phyloP scores from a whole-genome alignment of 2,797 vertebrate species.

The Paramormyrops hopkinsi region DNA sequence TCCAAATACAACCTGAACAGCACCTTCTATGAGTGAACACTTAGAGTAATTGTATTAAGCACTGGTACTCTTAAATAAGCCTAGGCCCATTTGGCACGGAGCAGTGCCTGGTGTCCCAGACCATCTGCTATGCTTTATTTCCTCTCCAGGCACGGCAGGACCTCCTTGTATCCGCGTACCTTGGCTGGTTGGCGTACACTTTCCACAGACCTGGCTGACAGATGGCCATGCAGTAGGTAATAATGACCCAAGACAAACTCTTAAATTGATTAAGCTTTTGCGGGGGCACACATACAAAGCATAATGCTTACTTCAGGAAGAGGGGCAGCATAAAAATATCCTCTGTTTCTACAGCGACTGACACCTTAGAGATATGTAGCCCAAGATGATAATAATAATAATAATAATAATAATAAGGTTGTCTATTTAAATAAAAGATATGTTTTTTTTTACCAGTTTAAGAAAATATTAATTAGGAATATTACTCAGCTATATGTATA shows the following conservation, averaged over 20 bases:
- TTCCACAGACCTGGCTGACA: slow-evolving; percentile 60
- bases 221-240: slow-evolving; percentile 83
- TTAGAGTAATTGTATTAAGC: slow-evolving; percentile 46
- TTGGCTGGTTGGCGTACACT: slow-evolving; percentile 51
- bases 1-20: slow-evolving; percentile 12
- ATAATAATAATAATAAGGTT: background rate
- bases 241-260: slow-evolving; percentile 73
- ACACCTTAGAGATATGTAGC: slow-evolving; percentile 44
- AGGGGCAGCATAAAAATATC: slow-evolving; percentile 42
- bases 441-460: background rate
- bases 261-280: slow-evolving; percentile 63
- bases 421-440: background rate
- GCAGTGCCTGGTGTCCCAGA: slow-evolving; percentile 42
- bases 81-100: slow-evolving; percentile 48
- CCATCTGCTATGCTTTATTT: slow-evolving; percentile 52
- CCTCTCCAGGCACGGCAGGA: slow-evolving; percentile 22
- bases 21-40: slow-evolving; percentile 26
- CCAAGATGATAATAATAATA: background rate
- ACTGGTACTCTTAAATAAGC: slow-evolving; percentile 50
- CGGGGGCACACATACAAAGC: slow-evolving; percentile 52
- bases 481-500: background rate
- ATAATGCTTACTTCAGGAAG: slow-evolving; percentile 34
- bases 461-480: background rate
- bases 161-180: slow-evolving; percentile 38
- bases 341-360: slow-evolving; percentile 39